phyloP scores from a whole-genome alignment of 35 echinoderm and acorn worm species.

The Nesometra sesokonis region DNA sequence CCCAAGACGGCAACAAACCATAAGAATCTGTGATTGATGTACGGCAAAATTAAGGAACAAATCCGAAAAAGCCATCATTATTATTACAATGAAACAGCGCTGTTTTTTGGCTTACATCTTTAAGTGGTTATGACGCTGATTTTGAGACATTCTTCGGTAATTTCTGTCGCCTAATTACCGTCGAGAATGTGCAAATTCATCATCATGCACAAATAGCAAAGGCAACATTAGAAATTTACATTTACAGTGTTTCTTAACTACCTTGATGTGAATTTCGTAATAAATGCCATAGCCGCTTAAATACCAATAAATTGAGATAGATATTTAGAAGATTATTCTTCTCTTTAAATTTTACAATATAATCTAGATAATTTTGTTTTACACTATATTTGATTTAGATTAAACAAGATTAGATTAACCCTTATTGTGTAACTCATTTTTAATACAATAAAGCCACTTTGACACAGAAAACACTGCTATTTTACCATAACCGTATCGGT shows the following conservation, averaged over 20 bases:
- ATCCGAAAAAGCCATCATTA: background rate
- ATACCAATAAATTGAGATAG: background rate
- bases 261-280: background rate
- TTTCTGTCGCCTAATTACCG: background rate
- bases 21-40: too few relatives aligned
- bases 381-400: too few relatives aligned
- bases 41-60: too few relatives aligned
- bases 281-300: background rate
- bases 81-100: background rate
- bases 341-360: too few relatives aligned
- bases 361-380: too few relatives aligned
- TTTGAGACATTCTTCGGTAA: background rate
- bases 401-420: too few relatives aligned
- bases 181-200: background rate
- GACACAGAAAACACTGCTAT: too few relatives aligned
- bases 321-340: too few relatives aligned
- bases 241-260: background rate
- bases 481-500: too few relatives aligned
- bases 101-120: background rate
- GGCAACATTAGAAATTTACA: background rate
- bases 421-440: too few relatives aligned
- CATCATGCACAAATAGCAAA: background rate
- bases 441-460: too few relatives aligned
- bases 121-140: background rate
- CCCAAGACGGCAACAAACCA: too few relatives aligned